Base-by-base conservation (phyloP, 2,113 vertebrate species). In the Siniperca chuatsi region DNA sequence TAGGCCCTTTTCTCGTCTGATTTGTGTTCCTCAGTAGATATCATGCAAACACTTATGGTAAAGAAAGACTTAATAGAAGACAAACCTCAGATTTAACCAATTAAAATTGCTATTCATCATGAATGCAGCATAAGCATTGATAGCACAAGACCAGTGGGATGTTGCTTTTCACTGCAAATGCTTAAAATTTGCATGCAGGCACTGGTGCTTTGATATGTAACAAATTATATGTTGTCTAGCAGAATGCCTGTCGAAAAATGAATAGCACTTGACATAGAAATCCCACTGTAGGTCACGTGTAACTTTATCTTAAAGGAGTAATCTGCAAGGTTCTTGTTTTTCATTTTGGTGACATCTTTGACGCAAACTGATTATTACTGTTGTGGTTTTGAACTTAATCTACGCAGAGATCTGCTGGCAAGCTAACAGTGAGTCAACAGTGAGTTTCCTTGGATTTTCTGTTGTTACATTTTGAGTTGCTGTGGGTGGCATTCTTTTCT, bases 391-490 rank as follows among this genome's bases (percentile, higher is more conserved):
- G 44, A 84, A 52, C 52, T 46, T 75, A 78, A 81, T 85, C 80
- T 65, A 42, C 65, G 21, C 54, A 42, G 68, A 82, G 62, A 84
- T 77, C 50, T 11, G 78, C 64, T 55, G 52, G 75, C 52, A 75
- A 62, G 65, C 68, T 81, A 73, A 78, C 85, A 78, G n/a, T 73
- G 74, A 81, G 65, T 87, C 82, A 89, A 57, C 81, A 71, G n/a
- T 67, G 75, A 79, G 50, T 64, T 66, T 46, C 35, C 44, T 15
- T 54, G 44, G 29, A 7, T 48, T 81, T 75, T 67, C 44, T 60
- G 54, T 70, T 13, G 71, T 74, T 8, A 29, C 66, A 75, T 35
- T 75, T 40, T 29, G 65, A 86, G 18, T 58, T 74, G 9, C 21
- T 62, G 68, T 44, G 68, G 50, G 65, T n/a, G 55, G 21, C 1